Base-by-base conservation (phyloP, 1,140 invertebrate species). In the Drusus annulatus region DNA sequence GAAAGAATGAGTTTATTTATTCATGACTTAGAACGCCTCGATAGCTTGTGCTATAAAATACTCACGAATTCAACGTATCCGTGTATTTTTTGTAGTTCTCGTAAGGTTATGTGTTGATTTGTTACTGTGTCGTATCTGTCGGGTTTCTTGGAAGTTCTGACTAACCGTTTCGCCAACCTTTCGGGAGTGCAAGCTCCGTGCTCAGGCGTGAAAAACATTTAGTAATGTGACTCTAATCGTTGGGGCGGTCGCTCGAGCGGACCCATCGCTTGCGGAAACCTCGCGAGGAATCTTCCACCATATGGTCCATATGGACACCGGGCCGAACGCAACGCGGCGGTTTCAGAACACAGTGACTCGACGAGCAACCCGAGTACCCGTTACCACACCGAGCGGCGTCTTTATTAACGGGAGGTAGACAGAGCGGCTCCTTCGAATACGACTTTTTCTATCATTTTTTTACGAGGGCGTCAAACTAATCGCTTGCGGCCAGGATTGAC, bases 361-460 rank as follows among this genome's bases (percentile, higher is more conserved):
- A 5, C 25, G 25, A 1, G 19, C n/a, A 56, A 7, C n/a, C 5
- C 10, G 4, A 10, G 16, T 56, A 56, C n/a, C 19, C 54, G n/a
- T n/a, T n/a, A n/a, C n/a, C n/a, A 56, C 19, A 56, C 19, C 25
- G 62, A 63, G 60, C 62, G 62, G 31, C n/a, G 36, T 13, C 36
- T 45, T 45, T 45, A 45, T 45, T 45, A 45, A 45, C 10, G 0
- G 36, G 7, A 45, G 36, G 65, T 23, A 69, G 65, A 69, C 65
- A 69, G 65, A 69, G 31, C 65, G 65, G 65, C 65, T 69, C 65
- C 65, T 50, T 19, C n/a, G 28, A 56, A 17, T 17, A 17, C 54
- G n/a, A 56, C 16, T 65, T 65, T 65, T 63, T 62, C 19, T 63
- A 16, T 0, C 16, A 10, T 21, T 23, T 63, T 68, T 50, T 68